phyloP scores from a whole-genome alignment of 2,797 vertebrate species.

The Peromyscus eremicus region DNA sequence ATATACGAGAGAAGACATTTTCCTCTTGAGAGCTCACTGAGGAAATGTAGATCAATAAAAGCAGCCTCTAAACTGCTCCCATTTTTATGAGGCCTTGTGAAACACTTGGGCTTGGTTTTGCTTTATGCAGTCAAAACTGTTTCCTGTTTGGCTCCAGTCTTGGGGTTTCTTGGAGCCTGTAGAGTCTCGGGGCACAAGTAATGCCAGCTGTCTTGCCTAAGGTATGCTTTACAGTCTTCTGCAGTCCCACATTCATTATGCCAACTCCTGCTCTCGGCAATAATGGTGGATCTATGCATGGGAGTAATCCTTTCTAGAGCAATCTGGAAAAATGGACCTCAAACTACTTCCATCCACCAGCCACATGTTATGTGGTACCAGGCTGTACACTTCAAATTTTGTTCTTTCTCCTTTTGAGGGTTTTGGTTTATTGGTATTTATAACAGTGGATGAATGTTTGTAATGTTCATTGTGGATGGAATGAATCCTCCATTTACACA shows the following conservation, averaged over 20 bases:
- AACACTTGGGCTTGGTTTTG: conserved; percentile 31
- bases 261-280: neutral
- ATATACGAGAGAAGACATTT: conserved; percentile 83
- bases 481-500: neutral
- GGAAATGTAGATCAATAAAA: conserved; percentile 82
- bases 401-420: neutral
- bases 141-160: conserved; percentile 59
- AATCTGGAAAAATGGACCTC: conserved; percentile 33
- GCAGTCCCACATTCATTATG: neutral
- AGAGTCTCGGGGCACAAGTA: conserved; percentile 22
- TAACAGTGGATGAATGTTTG: neutral
- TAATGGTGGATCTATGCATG: neutral
- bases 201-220: conserved; percentile 22
- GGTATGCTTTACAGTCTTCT: conserved; percentile 4
- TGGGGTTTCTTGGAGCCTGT: conserved; percentile 53
- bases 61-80: conserved; percentile 75
- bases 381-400: neutral
- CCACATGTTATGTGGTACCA: neutral
- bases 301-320: conserved; percentile 30
- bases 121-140: conserved; percentile 59
- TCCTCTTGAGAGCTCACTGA: conserved; percentile 74
- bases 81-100: conserved; percentile 60
- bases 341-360: neutral
- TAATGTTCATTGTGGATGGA: neutral
- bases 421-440: neutral